Conservation (phyloP, 2,888 invertebrate species). For the Megastigmus dorsalis region DNA sequence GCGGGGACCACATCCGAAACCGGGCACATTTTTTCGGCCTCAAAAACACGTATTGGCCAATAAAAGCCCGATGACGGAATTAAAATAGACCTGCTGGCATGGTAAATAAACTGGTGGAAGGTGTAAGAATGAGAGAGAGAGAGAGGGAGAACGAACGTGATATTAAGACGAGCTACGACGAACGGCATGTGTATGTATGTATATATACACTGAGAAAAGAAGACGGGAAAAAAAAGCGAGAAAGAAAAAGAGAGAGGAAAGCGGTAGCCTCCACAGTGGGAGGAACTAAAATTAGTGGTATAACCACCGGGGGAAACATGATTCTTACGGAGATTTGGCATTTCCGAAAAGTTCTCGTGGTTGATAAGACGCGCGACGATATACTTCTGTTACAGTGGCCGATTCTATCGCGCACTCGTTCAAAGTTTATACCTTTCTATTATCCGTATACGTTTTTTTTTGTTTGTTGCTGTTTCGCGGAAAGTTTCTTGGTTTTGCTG, state of each 20-base stretch:
- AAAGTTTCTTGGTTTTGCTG: not conserved
- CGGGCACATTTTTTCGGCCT: not conserved
- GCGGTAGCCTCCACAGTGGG: constrained; percentile 58
- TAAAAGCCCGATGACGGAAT: constrained; percentile 60
- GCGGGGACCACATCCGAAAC: not conserved
- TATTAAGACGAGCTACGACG: no score
- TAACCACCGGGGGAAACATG: constrained; percentile 57
- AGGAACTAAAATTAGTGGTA: constrained; percentile 68
- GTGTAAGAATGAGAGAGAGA: constrained; percentile 37
- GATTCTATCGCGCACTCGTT: constrained; percentile 45
- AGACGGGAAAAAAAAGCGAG: no score
- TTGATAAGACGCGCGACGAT: constrained; percentile 59
- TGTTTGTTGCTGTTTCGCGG: no score
- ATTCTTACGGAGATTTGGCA: constrained; percentile 59
- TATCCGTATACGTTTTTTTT: not conserved
- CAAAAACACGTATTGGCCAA: constrained; percentile 12
- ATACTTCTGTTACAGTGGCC: no score
- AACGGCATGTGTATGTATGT: no score
- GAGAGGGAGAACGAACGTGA: no score
- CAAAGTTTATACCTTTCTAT: not conserved
- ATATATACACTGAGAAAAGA: no score
- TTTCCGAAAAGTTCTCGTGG: constrained; percentile 64
- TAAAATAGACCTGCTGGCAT: constrained; percentile 57
- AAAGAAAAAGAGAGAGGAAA: constrained; percentile 17
- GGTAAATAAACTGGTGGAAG: constrained; percentile 39